These are phyloP conservation scores for Papilio glaucus DNA, from an alignment of 1,140 invertebrate species.

Conservation along the genomic window DNA sequence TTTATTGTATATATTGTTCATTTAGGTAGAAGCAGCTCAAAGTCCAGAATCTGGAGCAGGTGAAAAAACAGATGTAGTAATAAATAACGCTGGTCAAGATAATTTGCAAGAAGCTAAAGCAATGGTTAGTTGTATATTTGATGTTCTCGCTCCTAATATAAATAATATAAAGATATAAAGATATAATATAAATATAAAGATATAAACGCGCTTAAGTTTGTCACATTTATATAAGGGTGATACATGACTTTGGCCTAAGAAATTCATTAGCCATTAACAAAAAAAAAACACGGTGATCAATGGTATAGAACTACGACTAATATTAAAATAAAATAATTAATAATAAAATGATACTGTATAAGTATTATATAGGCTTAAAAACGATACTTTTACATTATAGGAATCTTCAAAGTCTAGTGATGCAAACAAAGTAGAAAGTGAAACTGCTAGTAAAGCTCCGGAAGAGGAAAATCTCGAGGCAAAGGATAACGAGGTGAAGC, in stretches of 20 bases:
- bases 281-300: too few relatives aligned
- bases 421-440: not conserved
- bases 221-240: not conserved
- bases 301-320: too few relatives aligned
- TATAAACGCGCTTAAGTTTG: not conserved
- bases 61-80: conserved; percentile 1
- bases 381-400: not conserved
- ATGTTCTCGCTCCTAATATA: too few relatives aligned
- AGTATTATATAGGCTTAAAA: too few relatives aligned
- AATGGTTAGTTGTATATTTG: conserved; percentile 9
- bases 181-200: not conserved
- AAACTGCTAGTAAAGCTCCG: not conserved
- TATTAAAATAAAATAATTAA: too few relatives aligned
- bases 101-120: conserved; percentile 32
- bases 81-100: not conserved
- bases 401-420: not conserved
- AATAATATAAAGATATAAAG: too few relatives aligned
- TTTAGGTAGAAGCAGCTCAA: conserved; percentile 2
- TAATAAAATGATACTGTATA: too few relatives aligned
- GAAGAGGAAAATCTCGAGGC: conserved; percentile 6
- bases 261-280: too few relatives aligned
- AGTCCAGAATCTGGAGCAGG: not conserved
- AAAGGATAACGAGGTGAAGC: not conserved
- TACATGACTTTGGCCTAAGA: too few relatives aligned
- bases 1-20: not conserved